These are phyloP conservation scores for Nemotelus pantherinus DNA, from an alignment of 2,888 invertebrate genomes.

Conservation along the genomic window DNA sequence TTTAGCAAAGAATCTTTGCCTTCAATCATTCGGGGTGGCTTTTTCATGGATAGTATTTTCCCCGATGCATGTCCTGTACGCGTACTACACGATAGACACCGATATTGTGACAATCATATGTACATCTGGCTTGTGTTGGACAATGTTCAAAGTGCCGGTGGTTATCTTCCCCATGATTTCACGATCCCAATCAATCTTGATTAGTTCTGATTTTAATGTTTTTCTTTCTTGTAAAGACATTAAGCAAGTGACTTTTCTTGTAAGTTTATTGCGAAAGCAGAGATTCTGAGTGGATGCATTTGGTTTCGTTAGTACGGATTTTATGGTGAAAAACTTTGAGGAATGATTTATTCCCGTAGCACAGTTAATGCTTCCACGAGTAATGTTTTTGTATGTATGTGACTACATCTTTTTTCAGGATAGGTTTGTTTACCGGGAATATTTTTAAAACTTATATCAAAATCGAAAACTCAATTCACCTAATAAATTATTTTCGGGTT, in stretches of 20 bases:
- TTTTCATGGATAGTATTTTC: constrained; percentile 5
- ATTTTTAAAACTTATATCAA: too few species aligned
- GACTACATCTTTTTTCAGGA: too few species aligned
- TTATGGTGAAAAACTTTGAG: too few species aligned
- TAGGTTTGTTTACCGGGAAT: too few species aligned
- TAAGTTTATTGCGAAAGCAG: constrained; percentile 21
- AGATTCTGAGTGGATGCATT: not conserved
- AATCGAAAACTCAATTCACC: too few species aligned
- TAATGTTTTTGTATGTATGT: too few species aligned
- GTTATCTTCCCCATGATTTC: constrained; percentile 11
- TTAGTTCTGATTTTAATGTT: constrained; percentile 63
- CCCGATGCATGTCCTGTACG: not conserved
- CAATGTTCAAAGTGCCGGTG: not conserved
- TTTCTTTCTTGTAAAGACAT: constrained; percentile 18
- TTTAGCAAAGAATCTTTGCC: not conserved
- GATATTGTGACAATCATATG: not conserved
- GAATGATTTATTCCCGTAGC: too few species aligned
- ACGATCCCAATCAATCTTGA: constrained; percentile 64
- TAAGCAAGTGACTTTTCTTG: constrained; percentile 28
- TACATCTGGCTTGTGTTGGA: not conserved
- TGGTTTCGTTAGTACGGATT: too few species aligned
- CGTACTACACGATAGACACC: not conserved
- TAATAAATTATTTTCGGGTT: too few species aligned
- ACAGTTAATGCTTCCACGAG: too few species aligned
- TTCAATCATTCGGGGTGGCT: not conserved